Percentiles rank a stretch among this genome's conserved stretches.
These are phyloP conservation scores for Eupithecia subumbrata DNA, from an alignment of 2,888 invertebrate species.

Conservation along the genomic window DNA sequence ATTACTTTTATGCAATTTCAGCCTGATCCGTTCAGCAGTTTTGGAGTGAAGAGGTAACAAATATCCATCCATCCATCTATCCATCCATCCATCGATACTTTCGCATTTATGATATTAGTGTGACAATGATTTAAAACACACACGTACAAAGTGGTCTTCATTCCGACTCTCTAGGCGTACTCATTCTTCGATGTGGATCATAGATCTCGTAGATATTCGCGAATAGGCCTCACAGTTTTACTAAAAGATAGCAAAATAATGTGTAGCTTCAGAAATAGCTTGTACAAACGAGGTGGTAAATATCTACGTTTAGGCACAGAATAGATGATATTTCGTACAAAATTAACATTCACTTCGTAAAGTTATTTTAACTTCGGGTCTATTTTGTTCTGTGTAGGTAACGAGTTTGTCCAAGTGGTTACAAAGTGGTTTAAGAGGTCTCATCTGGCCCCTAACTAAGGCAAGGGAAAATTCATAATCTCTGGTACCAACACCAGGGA, in stretches of 20 bases:
- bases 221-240: background rate
- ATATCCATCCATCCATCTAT: no score
- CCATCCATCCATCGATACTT: no score
- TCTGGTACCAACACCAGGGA: no score
- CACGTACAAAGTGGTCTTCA: background rate
- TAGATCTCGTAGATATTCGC: background rate
- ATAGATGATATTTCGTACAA: constrained; percentile 1
- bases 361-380: background rate
- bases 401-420: background rate
- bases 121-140: no score
- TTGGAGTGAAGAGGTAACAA: no score
- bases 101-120: no score
- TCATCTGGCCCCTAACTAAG: no score
- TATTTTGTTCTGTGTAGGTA: background rate
- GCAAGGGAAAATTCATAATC: no score
- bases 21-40: no score
- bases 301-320: constrained; percentile 12
- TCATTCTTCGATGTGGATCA: background rate
- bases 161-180: background rate
- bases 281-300: constrained; percentile 18
- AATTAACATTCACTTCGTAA: constrained; percentile 3
- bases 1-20: no score
- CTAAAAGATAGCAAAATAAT: background rate
- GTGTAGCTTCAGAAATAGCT: constrained; percentile 1
- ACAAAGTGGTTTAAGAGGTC: no score